Conservation (phyloP, 2,113 vertebrate species). For the Cyphomyrus plagiostoma region DNA sequence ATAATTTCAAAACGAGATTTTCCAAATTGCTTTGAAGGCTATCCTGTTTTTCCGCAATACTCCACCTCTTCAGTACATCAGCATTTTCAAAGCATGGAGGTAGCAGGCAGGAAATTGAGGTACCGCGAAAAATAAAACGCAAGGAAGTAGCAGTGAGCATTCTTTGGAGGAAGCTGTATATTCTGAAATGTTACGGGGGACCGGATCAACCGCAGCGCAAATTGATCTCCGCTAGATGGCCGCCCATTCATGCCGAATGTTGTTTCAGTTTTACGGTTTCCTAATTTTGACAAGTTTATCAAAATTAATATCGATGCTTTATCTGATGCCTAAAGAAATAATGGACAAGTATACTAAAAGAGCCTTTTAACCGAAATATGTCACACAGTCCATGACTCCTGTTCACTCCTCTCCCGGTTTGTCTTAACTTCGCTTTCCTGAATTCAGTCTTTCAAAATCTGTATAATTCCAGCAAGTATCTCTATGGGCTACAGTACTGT, state of each 20-base stretch:
- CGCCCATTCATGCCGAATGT: constrained; percentile 12
- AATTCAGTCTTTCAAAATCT: background rate
- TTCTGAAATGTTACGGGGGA: background rate
- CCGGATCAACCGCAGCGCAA: background rate
- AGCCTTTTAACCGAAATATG: background rate
- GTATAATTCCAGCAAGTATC: background rate
- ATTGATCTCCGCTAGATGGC: constrained; percentile 18
- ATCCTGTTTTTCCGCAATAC: background rate
- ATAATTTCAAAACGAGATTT: background rate
- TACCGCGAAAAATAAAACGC: background rate
- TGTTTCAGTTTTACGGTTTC: background rate
- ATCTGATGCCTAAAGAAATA: background rate
- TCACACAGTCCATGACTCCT: background rate
- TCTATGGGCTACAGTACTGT: background rate
- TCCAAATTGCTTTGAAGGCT: constrained; percentile 7
- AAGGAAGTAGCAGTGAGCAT: background rate
- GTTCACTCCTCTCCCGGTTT: background rate
- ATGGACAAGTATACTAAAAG: background rate
- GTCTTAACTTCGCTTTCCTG: background rate
- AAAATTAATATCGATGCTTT: background rate
- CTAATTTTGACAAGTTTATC: background rate
- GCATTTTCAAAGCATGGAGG: background rate
- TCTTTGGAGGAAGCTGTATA: background rate
- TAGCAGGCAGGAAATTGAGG: background rate
- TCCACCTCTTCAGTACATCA: background rate